Percentiles rank a stretch among this genome's conserved stretches.
Conservation (phyloP, 2,797 vertebrate species). For the Trematomus bernacchii region DNA sequence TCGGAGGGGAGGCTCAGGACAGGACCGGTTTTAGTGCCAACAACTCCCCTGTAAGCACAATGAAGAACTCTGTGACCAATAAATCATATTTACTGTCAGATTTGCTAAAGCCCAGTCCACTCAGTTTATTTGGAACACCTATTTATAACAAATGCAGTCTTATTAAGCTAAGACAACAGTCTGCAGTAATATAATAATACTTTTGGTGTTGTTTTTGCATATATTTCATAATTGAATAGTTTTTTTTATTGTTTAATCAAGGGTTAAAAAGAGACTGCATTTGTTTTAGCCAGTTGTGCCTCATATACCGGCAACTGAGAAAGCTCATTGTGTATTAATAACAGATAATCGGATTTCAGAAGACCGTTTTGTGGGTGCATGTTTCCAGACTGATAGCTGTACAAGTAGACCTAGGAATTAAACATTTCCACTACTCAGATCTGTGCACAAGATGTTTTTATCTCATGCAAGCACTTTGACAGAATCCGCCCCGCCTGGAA, state of each 20-base stretch:
- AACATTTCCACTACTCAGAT: conserved; percentile 20
- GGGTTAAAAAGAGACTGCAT: not conserved
- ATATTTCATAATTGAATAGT: too few relatives aligned
- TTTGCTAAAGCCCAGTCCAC: too few relatives aligned
- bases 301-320: not conserved
- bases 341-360: not conserved
- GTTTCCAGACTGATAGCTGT: conserved; percentile 5
- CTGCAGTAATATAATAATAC: not conserved
- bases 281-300: not conserved
- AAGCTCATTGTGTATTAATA: not conserved
- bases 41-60: conserved; percentile 15
- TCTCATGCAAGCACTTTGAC: conserved; percentile 12
- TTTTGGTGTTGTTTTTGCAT: too few relatives aligned
- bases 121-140: not conserved
- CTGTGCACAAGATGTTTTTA: conserved; percentile 13
- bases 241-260: too few relatives aligned
- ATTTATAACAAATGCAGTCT: not conserved
- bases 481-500: conserved; percentile 21
- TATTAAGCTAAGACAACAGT: not conserved
- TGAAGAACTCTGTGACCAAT: conserved; percentile 1
- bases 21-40: conserved; percentile 31
- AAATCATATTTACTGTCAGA: not conserved
- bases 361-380: not conserved
- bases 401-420: not conserved
- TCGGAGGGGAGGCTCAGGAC: conserved; percentile 41